A percentile compares a stretch with the other conserved stretches of the same genome.
Evolutionary conservation across 2,797 vertebrate genomes (phyloP).

Genomic region (Onychomys torridus): DNA sequence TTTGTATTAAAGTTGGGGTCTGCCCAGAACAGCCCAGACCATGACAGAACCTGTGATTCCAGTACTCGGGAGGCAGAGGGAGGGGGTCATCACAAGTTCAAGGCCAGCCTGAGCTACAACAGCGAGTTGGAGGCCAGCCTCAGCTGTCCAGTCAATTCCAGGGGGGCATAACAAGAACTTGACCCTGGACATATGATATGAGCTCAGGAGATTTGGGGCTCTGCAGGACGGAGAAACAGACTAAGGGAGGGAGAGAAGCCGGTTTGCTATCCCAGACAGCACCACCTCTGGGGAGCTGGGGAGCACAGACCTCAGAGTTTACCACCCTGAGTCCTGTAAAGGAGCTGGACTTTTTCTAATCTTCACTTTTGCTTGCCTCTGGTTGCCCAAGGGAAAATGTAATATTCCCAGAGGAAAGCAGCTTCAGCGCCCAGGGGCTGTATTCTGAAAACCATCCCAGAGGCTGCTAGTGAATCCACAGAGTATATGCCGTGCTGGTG

Average conservation of each 20-base stretch:
- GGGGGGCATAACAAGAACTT: not conserved
- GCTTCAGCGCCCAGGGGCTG: not conserved
- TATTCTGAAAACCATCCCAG: not conserved
- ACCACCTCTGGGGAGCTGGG: not conserved
- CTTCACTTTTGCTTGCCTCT: not conserved
- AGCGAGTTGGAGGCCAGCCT: not conserved
- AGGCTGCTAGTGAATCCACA: not conserved
- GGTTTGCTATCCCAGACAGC: not conserved
- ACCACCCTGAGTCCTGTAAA: not conserved
- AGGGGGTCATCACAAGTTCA: not conserved
- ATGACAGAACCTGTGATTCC: not conserved
- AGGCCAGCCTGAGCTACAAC: not conserved
- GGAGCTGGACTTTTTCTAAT: not conserved
- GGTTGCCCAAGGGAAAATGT: not conserved
- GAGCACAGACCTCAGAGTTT: not conserved
- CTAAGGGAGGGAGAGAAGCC: not conserved
- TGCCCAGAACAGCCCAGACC: not conserved
- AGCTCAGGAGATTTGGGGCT: not conserved
- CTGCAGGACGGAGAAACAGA: not conserved
- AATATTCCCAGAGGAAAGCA: slow-evolving; percentile 18
- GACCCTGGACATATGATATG: not conserved
- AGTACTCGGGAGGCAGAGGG: not conserved
- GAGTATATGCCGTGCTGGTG: not conserved
- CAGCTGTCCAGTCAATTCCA: not conserved
- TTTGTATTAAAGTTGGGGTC: not conserved